Base-by-base conservation (phyloP, 2,113 vertebrate species). In the Herpetotheres cachinnans region DNA sequence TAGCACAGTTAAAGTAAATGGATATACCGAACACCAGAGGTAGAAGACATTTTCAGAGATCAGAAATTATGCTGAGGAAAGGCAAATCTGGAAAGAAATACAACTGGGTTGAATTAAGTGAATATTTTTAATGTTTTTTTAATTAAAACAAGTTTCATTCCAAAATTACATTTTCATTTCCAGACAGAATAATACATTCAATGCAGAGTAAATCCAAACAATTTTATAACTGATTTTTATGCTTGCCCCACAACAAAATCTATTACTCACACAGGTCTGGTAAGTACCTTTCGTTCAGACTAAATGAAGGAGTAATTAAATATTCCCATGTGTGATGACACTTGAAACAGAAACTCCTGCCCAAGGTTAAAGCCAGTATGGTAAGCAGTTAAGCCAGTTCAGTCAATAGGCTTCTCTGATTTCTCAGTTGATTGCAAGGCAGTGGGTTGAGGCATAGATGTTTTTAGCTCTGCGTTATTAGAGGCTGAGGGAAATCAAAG, bases 271-370 rank as follows among this genome's bases (percentile, higher is more conserved):
- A 62, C 15, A 62, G 29, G 52, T 79, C 81, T 93, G 73, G 78
- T 72, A 94, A 91, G 44, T 40, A 89, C 38, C 83, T 74, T 89
- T 86, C 49, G 78, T 84, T 95, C 82, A 84, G 44, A 55, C 32
- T 71, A 79, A 89, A 72, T 59, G 89, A 92, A 91, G 26, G 17
- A 73, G 18, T 69, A 90, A 93, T 87, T 93, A 91, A 82, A 69
- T 96, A 86, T 56, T 61, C 69, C 49, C 42, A 29, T 61, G 44
- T 61, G 56, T 76, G 92, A 84, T 89, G 92, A 95, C 79, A 94
- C 36, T 69, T 89, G 83, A 95, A 95, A 86, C 65, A 91, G 86
- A 92, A 95, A 86, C 83, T 84, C 36, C 82, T 74, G 56, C 47
- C 80, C 40, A 89, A 76, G 67, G 59, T 81, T 92, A 77, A 90